These are phyloP conservation scores for Holotrichia oblita DNA, from an alignment of 1,140 invertebrate species.

Conservation along the genomic window DNA sequence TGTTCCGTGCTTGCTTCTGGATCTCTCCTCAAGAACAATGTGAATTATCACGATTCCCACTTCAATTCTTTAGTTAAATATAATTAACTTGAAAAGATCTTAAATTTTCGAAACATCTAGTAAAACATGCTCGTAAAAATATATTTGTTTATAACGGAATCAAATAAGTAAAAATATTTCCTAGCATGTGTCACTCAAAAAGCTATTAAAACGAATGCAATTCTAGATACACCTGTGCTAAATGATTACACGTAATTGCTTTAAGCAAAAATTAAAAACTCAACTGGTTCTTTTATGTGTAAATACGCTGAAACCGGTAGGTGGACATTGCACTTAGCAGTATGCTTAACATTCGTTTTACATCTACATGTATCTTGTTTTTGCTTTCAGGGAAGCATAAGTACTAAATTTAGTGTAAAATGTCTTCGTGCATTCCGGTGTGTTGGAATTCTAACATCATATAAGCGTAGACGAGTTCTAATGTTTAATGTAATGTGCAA, in stretches of 20 bases:
- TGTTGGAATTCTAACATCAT: too few species aligned
- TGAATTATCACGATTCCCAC: neutral
- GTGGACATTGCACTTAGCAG: neutral
- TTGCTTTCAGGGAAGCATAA: neutral
- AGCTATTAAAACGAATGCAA: neutral
- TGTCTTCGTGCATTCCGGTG: too few species aligned
- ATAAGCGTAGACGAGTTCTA: too few species aligned
- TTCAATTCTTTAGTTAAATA: neutral
- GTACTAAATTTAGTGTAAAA: neutral
- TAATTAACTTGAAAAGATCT: neutral
- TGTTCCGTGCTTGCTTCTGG: neutral
- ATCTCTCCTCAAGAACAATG: neutral
- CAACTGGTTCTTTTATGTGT: neutral
- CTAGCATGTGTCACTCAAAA: neutral
- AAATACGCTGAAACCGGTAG: neutral
- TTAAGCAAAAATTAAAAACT: neutral
- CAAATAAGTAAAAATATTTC: neutral
- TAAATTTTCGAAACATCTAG: neutral
- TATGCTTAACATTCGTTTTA: neutral
- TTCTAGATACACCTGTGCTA: neutral
- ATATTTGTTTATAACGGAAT: neutral
- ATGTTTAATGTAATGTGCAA: too few species aligned
- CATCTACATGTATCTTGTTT: neutral
- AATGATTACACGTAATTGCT: neutral
- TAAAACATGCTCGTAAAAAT: neutral